Conservation (phyloP, 2,888 invertebrate genomes). For the Petrophora chlorosata region DNA sequence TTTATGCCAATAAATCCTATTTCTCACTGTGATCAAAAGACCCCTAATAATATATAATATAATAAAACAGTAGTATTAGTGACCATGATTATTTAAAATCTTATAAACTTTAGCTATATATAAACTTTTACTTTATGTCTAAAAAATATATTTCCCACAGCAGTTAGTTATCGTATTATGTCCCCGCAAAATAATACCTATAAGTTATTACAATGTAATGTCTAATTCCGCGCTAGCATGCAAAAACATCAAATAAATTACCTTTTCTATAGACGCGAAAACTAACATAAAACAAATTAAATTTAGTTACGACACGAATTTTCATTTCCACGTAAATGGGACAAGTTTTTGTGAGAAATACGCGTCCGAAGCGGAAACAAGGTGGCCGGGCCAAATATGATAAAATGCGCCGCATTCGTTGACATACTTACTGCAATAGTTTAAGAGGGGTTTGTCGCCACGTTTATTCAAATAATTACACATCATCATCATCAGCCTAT, state of each 20-base stretch:
- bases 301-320: constrained; percentile 4
- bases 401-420: constrained; percentile 45
- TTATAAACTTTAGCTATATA: too few relatives aligned
- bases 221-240: constrained; percentile 13
- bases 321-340: constrained; percentile 15
- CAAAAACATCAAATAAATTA: constrained; percentile 13
- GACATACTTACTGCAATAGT: constrained; percentile 46
- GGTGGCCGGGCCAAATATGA: constrained; percentile 37
- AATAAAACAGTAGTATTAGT: too few relatives aligned
- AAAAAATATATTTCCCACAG: neutral
- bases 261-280: constrained; percentile 1
- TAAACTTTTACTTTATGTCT: too few relatives aligned
- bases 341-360: constrained; percentile 1
- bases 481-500: too few relatives aligned
- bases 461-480: too few relatives aligned
- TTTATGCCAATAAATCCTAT: too few relatives aligned
- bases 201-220: constrained; percentile 9
- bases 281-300: constrained; percentile 15
- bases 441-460: too few relatives aligned
- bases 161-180: neutral
- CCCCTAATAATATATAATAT: too few relatives aligned
- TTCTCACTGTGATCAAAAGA: too few relatives aligned
- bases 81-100: too few relatives aligned
- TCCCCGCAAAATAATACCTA: neutral
- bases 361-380: constrained; percentile 11